A percentile compares a stretch with the other conserved stretches of the same genome.
Evolutionary conservation across 23 tunicate genomes (phyloP).

Genomic region (Botrylloides violaceus): DNA sequence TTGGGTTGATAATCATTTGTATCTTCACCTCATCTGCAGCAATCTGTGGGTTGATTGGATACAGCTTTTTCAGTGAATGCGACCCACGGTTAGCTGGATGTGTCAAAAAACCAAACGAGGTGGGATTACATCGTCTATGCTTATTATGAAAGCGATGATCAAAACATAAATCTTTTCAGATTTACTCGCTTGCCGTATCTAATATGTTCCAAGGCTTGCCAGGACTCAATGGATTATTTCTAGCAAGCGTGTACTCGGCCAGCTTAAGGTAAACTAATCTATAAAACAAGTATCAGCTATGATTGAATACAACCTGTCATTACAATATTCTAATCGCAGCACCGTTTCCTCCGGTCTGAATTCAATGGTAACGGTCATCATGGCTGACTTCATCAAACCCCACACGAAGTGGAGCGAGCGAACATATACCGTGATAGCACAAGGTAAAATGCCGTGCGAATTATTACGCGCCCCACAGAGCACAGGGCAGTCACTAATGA

Average conservation of each 20-base stretch:
- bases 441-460: conserved; percentile 30
- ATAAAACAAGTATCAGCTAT: no score
- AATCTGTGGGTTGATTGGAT: background rate
- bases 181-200: no score
- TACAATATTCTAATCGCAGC: no score
- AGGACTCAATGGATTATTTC: no score
- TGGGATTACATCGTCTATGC: background rate
- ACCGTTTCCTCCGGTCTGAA: conserved; percentile 58
- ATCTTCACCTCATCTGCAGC: background rate
- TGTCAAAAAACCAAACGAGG: background rate
- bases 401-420: conserved; percentile 32
- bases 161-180: no score
- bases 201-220: no score
- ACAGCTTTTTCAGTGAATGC: background rate
- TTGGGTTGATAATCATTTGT: background rate
- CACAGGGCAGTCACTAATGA: no score
- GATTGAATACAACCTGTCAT: no score
- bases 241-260: no score
- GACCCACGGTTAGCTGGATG: background rate
- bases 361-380: conserved; percentile 41
- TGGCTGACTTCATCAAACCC: conserved; percentile 56
- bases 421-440: conserved; percentile 40
- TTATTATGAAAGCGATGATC: no score
- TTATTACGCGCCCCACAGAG: no score
- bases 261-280: no score